phyloP scores from a whole-genome alignment of 1,140 invertebrate species.

The Oreohelix idahoensis region DNA sequence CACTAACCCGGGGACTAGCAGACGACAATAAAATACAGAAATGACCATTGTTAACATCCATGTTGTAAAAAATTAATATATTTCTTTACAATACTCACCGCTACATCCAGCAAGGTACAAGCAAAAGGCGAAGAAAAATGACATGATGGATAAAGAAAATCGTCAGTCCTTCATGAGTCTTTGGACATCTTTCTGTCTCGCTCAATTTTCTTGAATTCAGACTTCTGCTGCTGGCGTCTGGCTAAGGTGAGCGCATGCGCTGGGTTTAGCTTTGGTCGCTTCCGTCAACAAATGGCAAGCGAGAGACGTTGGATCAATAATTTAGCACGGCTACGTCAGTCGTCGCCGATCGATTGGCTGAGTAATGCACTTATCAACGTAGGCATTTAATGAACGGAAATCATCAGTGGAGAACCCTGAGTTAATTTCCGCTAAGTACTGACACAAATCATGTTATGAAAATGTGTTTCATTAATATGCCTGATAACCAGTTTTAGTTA shows the following conservation, averaged over 20 bases:
- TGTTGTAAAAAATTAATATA: not conserved
- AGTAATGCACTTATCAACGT: not conserved
- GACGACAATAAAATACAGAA: not conserved
- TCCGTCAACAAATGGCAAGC: not conserved
- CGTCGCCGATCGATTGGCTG: not conserved
- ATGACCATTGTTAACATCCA: not conserved
- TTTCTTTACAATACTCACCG: not conserved
- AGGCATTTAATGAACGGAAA: not conserved
- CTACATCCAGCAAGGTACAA: not conserved
- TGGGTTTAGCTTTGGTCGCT: not conserved
- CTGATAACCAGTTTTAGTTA: too few relatives aligned
- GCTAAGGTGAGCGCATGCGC: not conserved
- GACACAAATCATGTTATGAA: not conserved
- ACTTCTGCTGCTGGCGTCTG: not conserved
- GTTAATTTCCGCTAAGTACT: not conserved
- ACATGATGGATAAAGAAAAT: slow-evolving; percentile 9
- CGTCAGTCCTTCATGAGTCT: not conserved
- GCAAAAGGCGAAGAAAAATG: not conserved
- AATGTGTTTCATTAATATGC: not conserved
- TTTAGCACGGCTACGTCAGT: not conserved
- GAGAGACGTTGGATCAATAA: not conserved
- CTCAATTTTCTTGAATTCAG: not conserved
- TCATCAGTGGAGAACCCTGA: not conserved
- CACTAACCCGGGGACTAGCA: too few relatives aligned
- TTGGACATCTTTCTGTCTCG: not conserved